These are phyloP conservation scores for Aphidius colemani DNA, from an alignment of 2,888 invertebrate genomes.

Conservation along the genomic window DNA sequence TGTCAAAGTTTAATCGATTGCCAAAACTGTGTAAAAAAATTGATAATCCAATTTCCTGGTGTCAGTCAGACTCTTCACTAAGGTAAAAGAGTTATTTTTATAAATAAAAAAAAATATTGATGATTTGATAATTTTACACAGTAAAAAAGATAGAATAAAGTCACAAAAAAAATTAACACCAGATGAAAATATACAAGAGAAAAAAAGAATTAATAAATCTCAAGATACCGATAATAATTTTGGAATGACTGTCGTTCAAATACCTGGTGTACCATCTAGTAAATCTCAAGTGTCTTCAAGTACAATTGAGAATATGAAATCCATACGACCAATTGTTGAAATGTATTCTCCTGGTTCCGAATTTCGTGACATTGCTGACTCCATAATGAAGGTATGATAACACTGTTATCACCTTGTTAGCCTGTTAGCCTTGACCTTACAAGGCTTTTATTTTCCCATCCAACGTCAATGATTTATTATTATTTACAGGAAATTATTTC, in stretches of 20 bases:
- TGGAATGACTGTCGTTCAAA: conserved; percentile 43
- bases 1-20: conserved; percentile 82
- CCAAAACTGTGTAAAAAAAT: conserved; percentile 77
- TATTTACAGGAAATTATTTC: conserved; percentile 66
- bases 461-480: conserved; percentile 4
- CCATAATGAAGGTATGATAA: conserved; percentile 67
- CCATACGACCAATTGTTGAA: conserved; percentile 37
- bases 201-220: conserved; percentile 15
- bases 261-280: conserved; percentile 30
- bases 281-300: conserved; percentile 9
- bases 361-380: conserved; percentile 69
- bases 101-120: not conserved
- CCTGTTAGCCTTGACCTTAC: not conserved
- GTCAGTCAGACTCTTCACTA: conserved; percentile 31
- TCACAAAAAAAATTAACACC: conserved; percentile 32
- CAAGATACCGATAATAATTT: conserved; percentile 33
- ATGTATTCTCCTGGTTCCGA: conserved; percentile 61
- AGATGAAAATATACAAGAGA: conserved; percentile 19
- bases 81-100: conserved; percentile 27
- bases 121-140: conserved; percentile 24
- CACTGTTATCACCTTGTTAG: not conserved
- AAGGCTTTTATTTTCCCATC: too few relatives aligned
- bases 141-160: conserved; percentile 28
- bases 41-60: conserved; percentile 42
- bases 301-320: conserved; percentile 22